Evolutionary conservation across 2,797 vertebrate genomes (phyloP).

Genomic region (Enteromius anoplus): DNA sequence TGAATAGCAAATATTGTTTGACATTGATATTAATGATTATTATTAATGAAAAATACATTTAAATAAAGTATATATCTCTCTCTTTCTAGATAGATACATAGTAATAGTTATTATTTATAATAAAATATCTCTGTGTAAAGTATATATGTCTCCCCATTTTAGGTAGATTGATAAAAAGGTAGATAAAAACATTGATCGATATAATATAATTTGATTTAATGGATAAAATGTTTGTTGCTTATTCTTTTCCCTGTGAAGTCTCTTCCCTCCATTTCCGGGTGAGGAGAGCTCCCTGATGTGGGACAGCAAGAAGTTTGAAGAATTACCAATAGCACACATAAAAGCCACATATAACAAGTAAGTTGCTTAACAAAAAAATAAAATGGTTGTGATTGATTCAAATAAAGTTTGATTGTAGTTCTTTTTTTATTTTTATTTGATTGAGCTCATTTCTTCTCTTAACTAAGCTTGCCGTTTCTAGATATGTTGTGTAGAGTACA

Average conservation of each 20-base stretch:
- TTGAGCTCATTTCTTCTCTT: neutral
- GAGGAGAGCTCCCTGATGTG: constrained; percentile 82
- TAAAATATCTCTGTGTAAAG: neutral
- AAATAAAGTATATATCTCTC: no score
- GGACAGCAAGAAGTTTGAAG: constrained; percentile 87
- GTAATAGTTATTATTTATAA: neutral
- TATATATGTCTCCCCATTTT: neutral
- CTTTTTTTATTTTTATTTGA: neutral
- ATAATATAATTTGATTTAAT: neutral
- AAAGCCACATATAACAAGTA: constrained; percentile 98
- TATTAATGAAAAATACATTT: no score
- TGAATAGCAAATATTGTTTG: neutral
- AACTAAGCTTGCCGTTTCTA: no score
- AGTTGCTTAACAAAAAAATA: constrained; percentile 59
- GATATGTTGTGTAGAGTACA: neutral
- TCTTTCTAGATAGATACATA: no score
- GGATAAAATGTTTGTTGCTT: constrained; percentile 1
- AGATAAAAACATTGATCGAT: neutral
- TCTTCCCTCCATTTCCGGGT: constrained; percentile 79
- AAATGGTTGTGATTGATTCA: neutral
- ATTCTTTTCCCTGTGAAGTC: constrained; percentile 67
- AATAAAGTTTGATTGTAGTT: neutral
- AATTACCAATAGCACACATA: constrained; percentile 86
- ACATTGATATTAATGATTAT: neutral
- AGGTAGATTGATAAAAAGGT: neutral